A percentile compares a stretch with the other conserved stretches of the same genome.
Evolutionary conservation across 2,797 vertebrate species (phyloP).

Genomic region (Tapirus indicus): DNA sequence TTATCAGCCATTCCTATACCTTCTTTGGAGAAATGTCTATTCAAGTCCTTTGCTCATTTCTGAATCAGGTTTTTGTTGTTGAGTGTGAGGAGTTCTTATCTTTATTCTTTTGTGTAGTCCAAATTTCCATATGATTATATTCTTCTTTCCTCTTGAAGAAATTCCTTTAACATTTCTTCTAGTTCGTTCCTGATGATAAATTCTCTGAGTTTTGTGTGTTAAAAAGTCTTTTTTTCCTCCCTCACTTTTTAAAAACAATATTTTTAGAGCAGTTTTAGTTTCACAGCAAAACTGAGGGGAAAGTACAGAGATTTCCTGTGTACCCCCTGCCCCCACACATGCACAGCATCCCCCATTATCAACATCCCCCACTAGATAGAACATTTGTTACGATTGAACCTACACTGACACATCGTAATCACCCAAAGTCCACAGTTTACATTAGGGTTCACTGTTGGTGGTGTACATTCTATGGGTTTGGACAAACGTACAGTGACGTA

Average conservation of each 20-base stretch:
- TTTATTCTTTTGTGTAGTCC: not conserved
- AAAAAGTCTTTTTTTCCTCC: not conserved
- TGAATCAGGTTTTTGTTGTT: not conserved
- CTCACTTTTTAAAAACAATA: not conserved
- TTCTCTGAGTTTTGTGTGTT: not conserved
- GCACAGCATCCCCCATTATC: not conserved
- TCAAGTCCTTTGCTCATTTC: not conserved
- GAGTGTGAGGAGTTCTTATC: not conserved
- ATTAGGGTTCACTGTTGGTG: rapidly evolving
- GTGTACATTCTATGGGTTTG: rapidly evolving
- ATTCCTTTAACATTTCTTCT: not conserved
- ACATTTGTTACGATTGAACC: rapidly evolving
- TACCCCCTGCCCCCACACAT: rapidly evolving
- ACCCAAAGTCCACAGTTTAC: rapidly evolving
- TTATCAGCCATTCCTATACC: not conserved
- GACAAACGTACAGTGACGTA: rapidly evolving
- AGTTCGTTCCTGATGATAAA: not conserved
- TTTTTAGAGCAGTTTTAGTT: not conserved
- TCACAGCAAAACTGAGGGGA: not conserved
- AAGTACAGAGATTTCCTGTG: not conserved
- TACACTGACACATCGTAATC: rapidly evolving
- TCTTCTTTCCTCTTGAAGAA: not conserved
- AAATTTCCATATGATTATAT: not conserved
- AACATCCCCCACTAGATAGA: not conserved
- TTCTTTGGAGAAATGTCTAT: not conserved